Percentiles rank a stretch among this genome's conserved stretches.
phyloP scores from a whole-genome alignment of 1,140 invertebrate species.

The Drosophila guanche region DNA sequence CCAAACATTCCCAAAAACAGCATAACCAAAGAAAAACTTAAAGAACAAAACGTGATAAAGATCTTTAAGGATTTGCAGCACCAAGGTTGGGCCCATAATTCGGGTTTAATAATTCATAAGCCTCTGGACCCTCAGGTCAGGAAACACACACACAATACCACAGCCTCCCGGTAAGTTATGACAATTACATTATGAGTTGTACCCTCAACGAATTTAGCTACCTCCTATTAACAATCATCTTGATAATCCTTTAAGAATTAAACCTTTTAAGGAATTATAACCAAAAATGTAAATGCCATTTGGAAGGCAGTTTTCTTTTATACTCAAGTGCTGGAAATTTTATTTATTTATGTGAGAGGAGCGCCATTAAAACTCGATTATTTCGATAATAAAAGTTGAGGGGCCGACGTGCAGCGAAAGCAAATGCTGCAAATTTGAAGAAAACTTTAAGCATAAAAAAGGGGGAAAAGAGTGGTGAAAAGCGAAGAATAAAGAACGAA shows the following conservation, averaged over 20 bases:
- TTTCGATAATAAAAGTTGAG: conserved; percentile 73
- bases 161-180: conserved; percentile 33
- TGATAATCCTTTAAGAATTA: conserved; percentile 54
- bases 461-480: background rate
- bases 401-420: conserved; percentile 59
- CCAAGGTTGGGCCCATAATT: background rate
- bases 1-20: background rate
- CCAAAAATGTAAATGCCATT: conserved; percentile 49
- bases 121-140: conserved; percentile 10
- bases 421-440: conserved; percentile 30
- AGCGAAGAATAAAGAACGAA: too few relatives aligned
- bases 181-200: conserved; percentile 33
- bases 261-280: conserved; percentile 40
- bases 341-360: conserved; percentile 65
- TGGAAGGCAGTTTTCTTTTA: conserved; percentile 48
- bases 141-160: conserved; percentile 10
- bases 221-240: conserved; percentile 46
- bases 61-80: background rate
- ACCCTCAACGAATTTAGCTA: background rate
- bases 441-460: conserved; percentile 24
- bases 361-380: conserved; percentile 66
- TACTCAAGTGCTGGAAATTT: conserved; percentile 21
- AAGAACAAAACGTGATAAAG: background rate
- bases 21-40: conserved; percentile 1
- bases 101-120: conserved; percentile 17